phyloP scores from a whole-genome alignment of 2,113 vertebrate genomes.

The Notothenia rossii region DNA sequence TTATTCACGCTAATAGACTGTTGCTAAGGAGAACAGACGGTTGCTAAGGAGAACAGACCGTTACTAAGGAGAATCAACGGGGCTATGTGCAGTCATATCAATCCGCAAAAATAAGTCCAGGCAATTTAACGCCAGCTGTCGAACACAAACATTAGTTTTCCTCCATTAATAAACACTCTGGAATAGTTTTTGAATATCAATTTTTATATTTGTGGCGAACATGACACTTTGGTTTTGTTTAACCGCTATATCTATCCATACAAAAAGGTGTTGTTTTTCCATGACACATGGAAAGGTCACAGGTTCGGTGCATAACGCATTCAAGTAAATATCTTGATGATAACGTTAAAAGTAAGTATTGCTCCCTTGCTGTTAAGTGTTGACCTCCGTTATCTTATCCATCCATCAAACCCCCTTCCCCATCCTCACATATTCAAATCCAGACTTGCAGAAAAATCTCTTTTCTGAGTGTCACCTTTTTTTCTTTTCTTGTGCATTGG shows the following conservation, averaged over 20 bases:
- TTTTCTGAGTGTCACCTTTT: not conserved
- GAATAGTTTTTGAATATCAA: no score
- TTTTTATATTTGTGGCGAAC: no score
- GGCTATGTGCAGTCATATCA: no score
- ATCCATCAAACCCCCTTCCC: not conserved
- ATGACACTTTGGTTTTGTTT: not conserved
- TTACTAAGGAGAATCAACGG: no score
- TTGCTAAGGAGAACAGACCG: no score
- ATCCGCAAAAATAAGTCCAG: no score
- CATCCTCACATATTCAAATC: not conserved
- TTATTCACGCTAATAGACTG: no score
- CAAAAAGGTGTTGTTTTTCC: not conserved
- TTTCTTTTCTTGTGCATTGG: constrained; percentile 13
- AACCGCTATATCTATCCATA: not conserved
- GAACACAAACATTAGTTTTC: no score
- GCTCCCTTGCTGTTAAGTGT: not conserved
- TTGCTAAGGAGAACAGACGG: no score
- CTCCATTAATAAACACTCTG: no score
- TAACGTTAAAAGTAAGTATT: constrained; percentile 17
- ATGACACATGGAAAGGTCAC: not conserved
- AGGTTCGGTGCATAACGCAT: not conserved
- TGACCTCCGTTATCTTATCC: constrained; percentile 16
- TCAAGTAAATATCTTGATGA: constrained; percentile 21
- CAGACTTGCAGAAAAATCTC: not conserved
- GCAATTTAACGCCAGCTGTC: no score